Base-by-base conservation (phyloP, 2,113 vertebrate genomes). In the Serinus canaria region DNA sequence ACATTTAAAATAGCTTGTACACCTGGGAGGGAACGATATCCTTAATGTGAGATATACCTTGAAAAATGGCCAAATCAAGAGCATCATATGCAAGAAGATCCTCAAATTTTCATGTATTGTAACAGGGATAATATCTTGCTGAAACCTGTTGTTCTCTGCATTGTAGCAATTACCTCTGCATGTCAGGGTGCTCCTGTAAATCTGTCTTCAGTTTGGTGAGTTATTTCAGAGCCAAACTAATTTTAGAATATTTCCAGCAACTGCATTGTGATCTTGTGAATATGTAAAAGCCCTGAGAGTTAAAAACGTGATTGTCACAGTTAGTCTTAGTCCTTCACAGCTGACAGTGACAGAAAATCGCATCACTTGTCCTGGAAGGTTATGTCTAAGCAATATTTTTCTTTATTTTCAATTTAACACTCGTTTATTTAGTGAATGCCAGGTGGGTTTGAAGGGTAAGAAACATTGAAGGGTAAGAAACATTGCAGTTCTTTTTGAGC, bases 151-250 rank as follows among this genome's bases (percentile, higher is more conserved):
- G 95, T 95, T 91, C 72, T 58, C 92, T 82, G 82, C 56, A 16
- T 77, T 94, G 82, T 95, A 95, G 85, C 88, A 91, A 95, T 95
- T 88, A 89, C 79, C 89, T 89, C 85, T 94, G 53, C 43, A 4
- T 56, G 87, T 94, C 95, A 96, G 90, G 84, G 89, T 96, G 90
- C 96, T 93, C 84, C 88, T 89, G 88, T 86, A 89, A 85, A 91
- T 94, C 81, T 66, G 25, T 47, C 91, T 94, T 76, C 86, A 89
- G 22, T 74, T 94, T 76, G 60, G 74, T 68, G 89, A 84, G 62
- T 85, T 94, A 89, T 83, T 95, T 94, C 43, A 58, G 84, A 95
- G 89, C 70, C 95, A 90, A 94, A 95, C 82, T 93, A 83, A 94
- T 94, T 95, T 94, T 94, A 93, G 84, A 83, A 7, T 62, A 67